These are phyloP conservation scores for Chaenogobius annularis DNA, from an alignment of 2,113 vertebrate genomes.

Conservation along the genomic window DNA sequence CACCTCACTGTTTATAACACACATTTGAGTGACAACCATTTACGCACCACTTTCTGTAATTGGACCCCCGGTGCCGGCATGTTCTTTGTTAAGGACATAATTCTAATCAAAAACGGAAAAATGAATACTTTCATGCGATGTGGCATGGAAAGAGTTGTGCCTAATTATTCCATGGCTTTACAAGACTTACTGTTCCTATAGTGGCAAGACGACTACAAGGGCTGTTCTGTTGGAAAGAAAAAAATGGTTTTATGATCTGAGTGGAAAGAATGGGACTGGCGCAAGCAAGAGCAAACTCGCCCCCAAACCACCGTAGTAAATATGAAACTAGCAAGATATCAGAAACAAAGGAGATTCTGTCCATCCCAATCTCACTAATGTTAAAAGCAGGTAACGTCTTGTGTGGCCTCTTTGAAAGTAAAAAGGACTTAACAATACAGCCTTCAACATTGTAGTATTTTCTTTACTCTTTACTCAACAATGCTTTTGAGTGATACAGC, in stretches of 20 bases:
- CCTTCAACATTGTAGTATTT: slow-evolving; percentile 18
- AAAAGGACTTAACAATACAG: slow-evolving; percentile 13
- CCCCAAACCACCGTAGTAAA: slow-evolving; percentile 62
- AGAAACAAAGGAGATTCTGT: slow-evolving; percentile 46
- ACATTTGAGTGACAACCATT: slow-evolving; percentile 47
- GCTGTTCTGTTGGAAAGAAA: slow-evolving; percentile 53
- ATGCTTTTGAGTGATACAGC: neutral
- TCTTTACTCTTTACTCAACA: slow-evolving; percentile 26
- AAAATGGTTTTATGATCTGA: slow-evolving; percentile 64
- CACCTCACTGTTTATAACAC: slow-evolving; percentile 38
- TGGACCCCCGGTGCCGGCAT: neutral
- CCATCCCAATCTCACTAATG: slow-evolving; percentile 54
- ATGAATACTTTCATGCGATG: slow-evolving; percentile 41
- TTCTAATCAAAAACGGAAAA: slow-evolving; percentile 27
- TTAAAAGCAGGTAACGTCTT: slow-evolving; percentile 36
- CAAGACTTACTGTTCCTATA: slow-evolving; percentile 31
- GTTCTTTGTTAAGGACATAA: neutral
- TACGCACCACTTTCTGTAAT: slow-evolving; percentile 5
- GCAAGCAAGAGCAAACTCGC: slow-evolving; percentile 55
- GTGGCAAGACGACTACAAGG: slow-evolving; percentile 47
- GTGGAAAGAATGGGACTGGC: slow-evolving; percentile 72
- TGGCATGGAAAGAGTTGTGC: slow-evolving; percentile 53
- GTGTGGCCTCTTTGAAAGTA: slow-evolving; percentile 55
- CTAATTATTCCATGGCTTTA: slow-evolving; percentile 52
- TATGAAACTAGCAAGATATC: slow-evolving; percentile 61